phyloP scores from a whole-genome alignment of 2,113 vertebrate species.

The Spea multiplicata region DNA sequence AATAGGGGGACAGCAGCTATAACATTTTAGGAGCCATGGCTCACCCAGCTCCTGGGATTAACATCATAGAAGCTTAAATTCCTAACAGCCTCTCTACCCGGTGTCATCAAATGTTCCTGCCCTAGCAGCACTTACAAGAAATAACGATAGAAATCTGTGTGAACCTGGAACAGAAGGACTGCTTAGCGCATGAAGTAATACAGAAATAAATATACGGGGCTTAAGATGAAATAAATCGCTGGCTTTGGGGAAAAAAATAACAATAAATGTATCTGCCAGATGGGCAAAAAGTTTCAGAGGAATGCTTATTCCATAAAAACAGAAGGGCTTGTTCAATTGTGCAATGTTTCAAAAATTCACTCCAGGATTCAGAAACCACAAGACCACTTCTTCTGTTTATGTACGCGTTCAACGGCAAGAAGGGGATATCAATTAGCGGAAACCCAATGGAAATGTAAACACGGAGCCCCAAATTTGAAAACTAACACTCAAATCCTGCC shows the following conservation, averaged over 20 bases:
- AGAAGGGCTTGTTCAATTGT: constrained; percentile 10
- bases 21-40: no score
- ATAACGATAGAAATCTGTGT: neutral
- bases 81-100: no score
- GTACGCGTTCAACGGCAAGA: neutral
- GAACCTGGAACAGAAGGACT: constrained; percentile 15
- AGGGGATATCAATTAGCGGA: constrained; percentile 33
- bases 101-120: neutral
- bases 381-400: constrained; percentile 21
- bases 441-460: constrained; percentile 23
- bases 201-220: constrained; percentile 23
- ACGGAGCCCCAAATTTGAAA: constrained; percentile 10
- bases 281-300: neutral
- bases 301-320: neutral
- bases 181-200: constrained; percentile 38
- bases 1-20: no score
- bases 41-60: no score
- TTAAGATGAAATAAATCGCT: constrained; percentile 18
- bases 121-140: neutral
- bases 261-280: constrained; percentile 21
- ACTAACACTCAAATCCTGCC: neutral
- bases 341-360: constrained; percentile 36
- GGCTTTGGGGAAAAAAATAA: constrained; percentile 22
- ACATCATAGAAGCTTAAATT: no score
- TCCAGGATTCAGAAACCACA: constrained; percentile 32